Evolutionary conservation across 2,888 invertebrate species (phyloP).

Genomic region (Aethes cnicana): DNA sequence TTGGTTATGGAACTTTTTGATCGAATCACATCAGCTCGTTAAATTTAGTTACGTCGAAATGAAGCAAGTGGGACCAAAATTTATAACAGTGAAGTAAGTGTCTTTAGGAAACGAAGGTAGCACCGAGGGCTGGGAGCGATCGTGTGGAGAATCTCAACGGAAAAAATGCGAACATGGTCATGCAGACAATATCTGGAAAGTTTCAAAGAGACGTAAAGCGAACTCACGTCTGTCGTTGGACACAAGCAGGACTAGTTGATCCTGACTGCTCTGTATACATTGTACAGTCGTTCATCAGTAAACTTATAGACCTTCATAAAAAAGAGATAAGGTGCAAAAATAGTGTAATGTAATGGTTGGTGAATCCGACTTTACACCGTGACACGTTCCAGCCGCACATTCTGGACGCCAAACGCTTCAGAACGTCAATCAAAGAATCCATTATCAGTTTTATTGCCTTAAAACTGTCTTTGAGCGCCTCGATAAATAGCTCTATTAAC

Average conservation of each 20-base stretch:
- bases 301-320: too few species aligned
- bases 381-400: conserved; percentile 34
- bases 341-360: too few species aligned
- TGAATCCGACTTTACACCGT: conserved; percentile 40
- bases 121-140: conserved; percentile 35
- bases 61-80: conserved; percentile 5
- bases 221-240: conserved; percentile 38
- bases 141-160: conserved; percentile 42
- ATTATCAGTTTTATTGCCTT: conserved; percentile 17
- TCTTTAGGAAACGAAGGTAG: conserved; percentile 38
- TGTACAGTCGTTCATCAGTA: too few species aligned
- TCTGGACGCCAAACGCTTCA: conserved; percentile 4
- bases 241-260: conserved; percentile 36
- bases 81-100: conserved; percentile 8
- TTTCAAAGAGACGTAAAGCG: conserved; percentile 44
- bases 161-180: conserved; percentile 45
- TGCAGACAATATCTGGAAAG: conserved; percentile 35
- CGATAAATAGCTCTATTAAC: conserved; percentile 5
- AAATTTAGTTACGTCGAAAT: conserved; percentile 43
- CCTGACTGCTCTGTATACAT: too few species aligned
- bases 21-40: conserved; percentile 16
- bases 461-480: conserved; percentile 4
- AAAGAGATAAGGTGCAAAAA: too few species aligned
- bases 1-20: conserved; percentile 9
- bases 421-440: conserved; percentile 18